Percentiles rank a stretch among this genome's conserved stretches.
Evolutionary conservation across 1,140 invertebrate species (phyloP).

Genomic region (Cydia strobilella): DNA sequence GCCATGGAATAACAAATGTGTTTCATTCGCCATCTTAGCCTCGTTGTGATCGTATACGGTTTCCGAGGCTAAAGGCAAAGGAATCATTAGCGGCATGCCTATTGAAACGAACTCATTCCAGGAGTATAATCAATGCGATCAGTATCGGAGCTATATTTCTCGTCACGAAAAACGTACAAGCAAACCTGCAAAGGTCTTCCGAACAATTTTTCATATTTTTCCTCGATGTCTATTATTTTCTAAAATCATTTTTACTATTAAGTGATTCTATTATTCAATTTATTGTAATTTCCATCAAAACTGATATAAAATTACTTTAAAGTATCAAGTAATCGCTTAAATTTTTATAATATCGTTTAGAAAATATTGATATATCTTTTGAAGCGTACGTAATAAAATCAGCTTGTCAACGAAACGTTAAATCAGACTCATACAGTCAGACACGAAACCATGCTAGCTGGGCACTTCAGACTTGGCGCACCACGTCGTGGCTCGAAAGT

Average conservation of each 20-base stretch:
- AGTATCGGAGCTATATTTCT: neutral
- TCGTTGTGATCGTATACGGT: neutral
- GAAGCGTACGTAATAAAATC: neutral
- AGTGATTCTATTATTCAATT: slow-evolving; percentile 7
- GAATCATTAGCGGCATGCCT: neutral
- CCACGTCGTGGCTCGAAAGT: slow-evolving; percentile 2
- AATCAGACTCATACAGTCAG: slow-evolving; percentile 17
- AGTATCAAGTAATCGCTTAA: slow-evolving; percentile 21
- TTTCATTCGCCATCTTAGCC: neutral
- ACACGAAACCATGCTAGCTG: neutral
- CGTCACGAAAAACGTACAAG: neutral
- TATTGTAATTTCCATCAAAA: slow-evolving; percentile 14
- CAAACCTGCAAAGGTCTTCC: neutral
- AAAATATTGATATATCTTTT: slow-evolving; percentile 28
- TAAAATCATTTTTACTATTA: slow-evolving; percentile 15
- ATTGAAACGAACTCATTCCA: neutral
- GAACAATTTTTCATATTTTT: neutral
- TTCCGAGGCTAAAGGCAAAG: neutral
- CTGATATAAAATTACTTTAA: slow-evolving; percentile 23
- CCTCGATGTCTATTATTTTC: neutral
- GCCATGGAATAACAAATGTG: too few relatives aligned
- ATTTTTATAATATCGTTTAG: slow-evolving; percentile 6
- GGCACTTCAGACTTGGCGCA: slow-evolving; percentile 17
- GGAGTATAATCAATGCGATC: neutral
- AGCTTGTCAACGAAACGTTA: neutral